Base-by-base conservation (phyloP, 1,140 invertebrate species). In the Drosophila eugracilis region DNA sequence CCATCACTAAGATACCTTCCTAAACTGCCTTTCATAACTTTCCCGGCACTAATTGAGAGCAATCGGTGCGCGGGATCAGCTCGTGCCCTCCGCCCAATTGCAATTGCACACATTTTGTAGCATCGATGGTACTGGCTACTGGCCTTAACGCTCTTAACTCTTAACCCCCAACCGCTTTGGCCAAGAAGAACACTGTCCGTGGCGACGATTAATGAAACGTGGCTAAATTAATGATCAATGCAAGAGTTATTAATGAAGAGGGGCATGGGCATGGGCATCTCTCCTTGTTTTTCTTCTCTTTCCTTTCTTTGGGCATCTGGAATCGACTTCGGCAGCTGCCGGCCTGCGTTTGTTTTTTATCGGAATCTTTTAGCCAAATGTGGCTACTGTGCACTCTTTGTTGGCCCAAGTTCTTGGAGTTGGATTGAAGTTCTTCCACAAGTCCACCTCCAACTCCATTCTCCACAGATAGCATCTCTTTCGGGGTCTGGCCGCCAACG, bases 151-250 rank as follows among this genome's bases (percentile, higher is more conserved):
- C 9, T 14, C 55, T 28, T 14, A n/a, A 15, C 32, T 39, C 15
- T 21, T 36, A 0, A 1, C 28, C 47, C 15, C 0, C 32, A n/a
- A 10, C 14, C 10, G 19, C 15, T 24, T 12, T 1, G 52, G 52
- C 24, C 17, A 21, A 45, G 15, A 14, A 32, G 26, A 53, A 30
- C 19, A 30, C 41, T 37, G 26, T 36, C 15, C 44, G 5, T 50
- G 37, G 67, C 67, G 69, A 77, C 67, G 81, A 85, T 85, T 86
- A 85, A 85, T 85, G 77, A 75, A 86, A 72, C 41, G 83, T 78
- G 80, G 78, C 77, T 67, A 88, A 72, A 88, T 88, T 88, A 88
- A 88, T 88, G 83, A 88, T 88, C 83, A 78, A 63, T 72, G 75
- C 45, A 50, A 37, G 49, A 65, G 78, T 88, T 88, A 88, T 88